Evolutionary conservation across 2,797 vertebrate species (phyloP), one percentile per base, ranked within the genome.

Genomic region (Tapera naevia): DNA sequence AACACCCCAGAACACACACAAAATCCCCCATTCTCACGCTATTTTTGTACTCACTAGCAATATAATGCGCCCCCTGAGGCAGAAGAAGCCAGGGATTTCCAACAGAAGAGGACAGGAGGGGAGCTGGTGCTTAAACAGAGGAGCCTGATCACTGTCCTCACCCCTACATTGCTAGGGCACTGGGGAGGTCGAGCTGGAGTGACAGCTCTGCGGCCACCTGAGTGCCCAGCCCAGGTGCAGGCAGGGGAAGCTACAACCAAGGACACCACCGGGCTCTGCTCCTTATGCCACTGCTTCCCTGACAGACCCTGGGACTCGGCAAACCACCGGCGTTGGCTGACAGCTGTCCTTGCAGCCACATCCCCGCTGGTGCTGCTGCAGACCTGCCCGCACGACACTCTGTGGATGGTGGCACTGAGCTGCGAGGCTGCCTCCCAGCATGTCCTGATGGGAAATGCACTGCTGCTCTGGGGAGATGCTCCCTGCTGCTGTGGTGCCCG

Each of bases 351-450:
- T 41, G 25, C 9, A 41, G 79, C 15, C 72, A 60, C 39, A 18
- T 27, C 13, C 14, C 5, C 21, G 12, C 7, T 7, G 0, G 0
- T 48, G 2, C 58, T 18, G 41, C 65, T 11, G 16, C 51, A 19
- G 25, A 37, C 32, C 25, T 30, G 37, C 37, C 37, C 2, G 1
- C n/a, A 18, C 0, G 0, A 30, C 9, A 5, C 43, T 7, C 10
- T 19, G 0, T 0, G 0, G 18, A 9, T 1, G 22, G 72, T 2
- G 6, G 33, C 18, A 13, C 51, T 0, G 2, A 17, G 82, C 61
- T 32, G 25, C 0, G 2, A 67, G 27, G 23, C 2, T 15, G 57
- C 41, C 76, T 67, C 32, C 30, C 69, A 61, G 83, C 39, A 58
- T 2, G 5, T 18, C 30, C 66, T 6, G 0, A 4, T 1, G n/a